These are phyloP conservation scores for Sinocyclocheilus grahami DNA, from an alignment of 2,113 vertebrate genomes.

Conservation along the genomic window DNA sequence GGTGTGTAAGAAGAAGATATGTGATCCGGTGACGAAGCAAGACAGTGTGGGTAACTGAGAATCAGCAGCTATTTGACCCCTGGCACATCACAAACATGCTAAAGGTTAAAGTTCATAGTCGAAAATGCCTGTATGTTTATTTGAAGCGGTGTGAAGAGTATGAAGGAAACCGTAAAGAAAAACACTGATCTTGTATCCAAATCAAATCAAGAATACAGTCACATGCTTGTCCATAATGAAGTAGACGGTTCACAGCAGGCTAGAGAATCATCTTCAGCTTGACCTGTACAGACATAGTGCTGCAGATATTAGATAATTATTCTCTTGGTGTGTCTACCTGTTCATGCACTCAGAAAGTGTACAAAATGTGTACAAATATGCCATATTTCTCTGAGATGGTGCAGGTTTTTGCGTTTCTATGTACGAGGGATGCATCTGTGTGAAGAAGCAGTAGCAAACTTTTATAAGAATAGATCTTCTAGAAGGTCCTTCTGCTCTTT, in stretches of 20 bases:
- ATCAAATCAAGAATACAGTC: background rate
- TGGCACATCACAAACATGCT: slow-evolving; percentile 63
- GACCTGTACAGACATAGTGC: background rate
- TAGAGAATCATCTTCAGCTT: background rate
- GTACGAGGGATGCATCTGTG: background rate
- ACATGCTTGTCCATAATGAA: background rate
- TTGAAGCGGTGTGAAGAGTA: background rate
- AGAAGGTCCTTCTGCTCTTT: background rate
- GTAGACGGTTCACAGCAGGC: background rate
- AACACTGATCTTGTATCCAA: background rate
- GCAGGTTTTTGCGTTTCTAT: background rate
- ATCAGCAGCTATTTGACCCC: slow-evolving; percentile 71
- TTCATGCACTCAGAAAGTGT: background rate
- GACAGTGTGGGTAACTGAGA: slow-evolving; percentile 63
- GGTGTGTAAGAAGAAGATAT: slow-evolving; percentile 5
- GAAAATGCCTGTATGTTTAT: slow-evolving; percentile 60
- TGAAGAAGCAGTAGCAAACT: background rate
- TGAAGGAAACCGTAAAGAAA: background rate
- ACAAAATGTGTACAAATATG: background rate
- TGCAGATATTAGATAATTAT: background rate
- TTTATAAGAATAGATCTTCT: background rate
- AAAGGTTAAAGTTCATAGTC: slow-evolving; percentile 66
- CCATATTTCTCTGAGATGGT: background rate
- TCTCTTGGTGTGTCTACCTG: background rate
- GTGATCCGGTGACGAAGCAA: slow-evolving; percentile 58